A percentile compares a stretch with the other conserved stretches of the same genome.
These are phyloP conservation scores for Sebastes schlegelii DNA, from an alignment of 2,113 vertebrate species.

Conservation along the genomic window DNA sequence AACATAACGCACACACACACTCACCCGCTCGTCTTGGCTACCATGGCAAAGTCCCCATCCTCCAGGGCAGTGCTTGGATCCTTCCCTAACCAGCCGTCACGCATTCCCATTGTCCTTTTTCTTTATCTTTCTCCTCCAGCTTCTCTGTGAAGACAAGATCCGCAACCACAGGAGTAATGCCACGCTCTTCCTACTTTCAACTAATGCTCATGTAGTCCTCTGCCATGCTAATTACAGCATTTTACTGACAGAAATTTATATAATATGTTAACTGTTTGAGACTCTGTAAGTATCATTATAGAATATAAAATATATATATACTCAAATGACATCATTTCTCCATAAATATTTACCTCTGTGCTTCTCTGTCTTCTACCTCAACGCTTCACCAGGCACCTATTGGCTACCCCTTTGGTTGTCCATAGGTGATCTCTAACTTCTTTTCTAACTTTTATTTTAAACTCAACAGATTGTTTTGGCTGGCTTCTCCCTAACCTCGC, in stretches of 20 bases:
- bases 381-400: constrained; percentile 76
- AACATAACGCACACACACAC: constrained; percentile 16
- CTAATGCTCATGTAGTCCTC: constrained; percentile 36
- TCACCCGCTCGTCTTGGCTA: constrained; percentile 38
- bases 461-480: constrained; percentile 77
- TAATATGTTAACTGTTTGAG: constrained; percentile 18
- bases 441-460: constrained; percentile 75
- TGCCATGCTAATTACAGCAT: constrained; percentile 16
- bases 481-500: constrained; percentile 74
- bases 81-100: constrained; percentile 49
- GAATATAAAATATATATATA: constrained; percentile 14
- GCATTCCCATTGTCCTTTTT: constrained; percentile 66
- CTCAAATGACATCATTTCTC: constrained; percentile 35
- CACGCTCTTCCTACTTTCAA: constrained; percentile 47
- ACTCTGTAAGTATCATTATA: constrained; percentile 6
- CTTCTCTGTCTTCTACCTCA: constrained; percentile 64
- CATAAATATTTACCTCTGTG: constrained; percentile 51
- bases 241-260: constrained; percentile 13
- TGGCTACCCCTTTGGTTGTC: constrained; percentile 57
- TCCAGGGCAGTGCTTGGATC: constrained; percentile 63
- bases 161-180: constrained; percentile 56
- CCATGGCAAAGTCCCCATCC: constrained; percentile 48
- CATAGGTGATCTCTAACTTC: constrained; percentile 80
- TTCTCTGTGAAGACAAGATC: constrained; percentile 73
- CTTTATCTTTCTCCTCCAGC: constrained; percentile 71